Conservation (phyloP, 2,113 vertebrate species). For the Brachirus orientalis region DNA sequence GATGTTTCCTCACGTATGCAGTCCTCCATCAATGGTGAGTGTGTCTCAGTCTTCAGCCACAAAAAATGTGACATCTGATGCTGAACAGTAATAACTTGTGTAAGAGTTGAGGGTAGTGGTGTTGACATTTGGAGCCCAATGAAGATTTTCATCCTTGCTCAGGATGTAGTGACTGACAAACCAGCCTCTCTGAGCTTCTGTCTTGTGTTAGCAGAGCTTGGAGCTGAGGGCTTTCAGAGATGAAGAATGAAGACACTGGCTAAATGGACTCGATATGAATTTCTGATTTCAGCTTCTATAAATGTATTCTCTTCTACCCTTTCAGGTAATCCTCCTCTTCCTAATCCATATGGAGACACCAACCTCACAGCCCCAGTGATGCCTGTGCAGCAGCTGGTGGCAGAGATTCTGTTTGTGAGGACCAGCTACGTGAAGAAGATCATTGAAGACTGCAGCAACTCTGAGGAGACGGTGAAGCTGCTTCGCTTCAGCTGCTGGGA, state of each 20-base stretch:
- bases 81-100: background rate
- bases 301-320: background rate
- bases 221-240: slow-evolving; percentile 75
- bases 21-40: slow-evolving; percentile 96
- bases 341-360: slow-evolving; percentile 96
- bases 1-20: slow-evolving; percentile 98
- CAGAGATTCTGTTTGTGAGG: slow-evolving; percentile 97
- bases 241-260: background rate
- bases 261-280: background rate
- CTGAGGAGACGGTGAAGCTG: slow-evolving; percentile 97
- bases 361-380: slow-evolving; percentile 96
- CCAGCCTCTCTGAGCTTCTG: slow-evolving; percentile 66
- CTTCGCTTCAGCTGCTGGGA: slow-evolving; percentile 99
- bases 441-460: slow-evolving; percentile 99
- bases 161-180: slow-evolving; percentile 77
- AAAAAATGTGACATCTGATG: background rate
- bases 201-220: slow-evolving; percentile 60
- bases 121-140: slow-evolving; percentile 56
- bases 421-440: slow-evolving; percentile 99
- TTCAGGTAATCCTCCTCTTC: slow-evolving; percentile 95
- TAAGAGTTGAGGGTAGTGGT: background rate
- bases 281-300: background rate
- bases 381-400: slow-evolving; percentile 97
- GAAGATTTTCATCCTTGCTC: slow-evolving; percentile 82
- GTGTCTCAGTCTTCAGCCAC: background rate